Base-by-base conservation (phyloP, 2,797 vertebrate genomes). In the Epinephelus coioides region DNA sequence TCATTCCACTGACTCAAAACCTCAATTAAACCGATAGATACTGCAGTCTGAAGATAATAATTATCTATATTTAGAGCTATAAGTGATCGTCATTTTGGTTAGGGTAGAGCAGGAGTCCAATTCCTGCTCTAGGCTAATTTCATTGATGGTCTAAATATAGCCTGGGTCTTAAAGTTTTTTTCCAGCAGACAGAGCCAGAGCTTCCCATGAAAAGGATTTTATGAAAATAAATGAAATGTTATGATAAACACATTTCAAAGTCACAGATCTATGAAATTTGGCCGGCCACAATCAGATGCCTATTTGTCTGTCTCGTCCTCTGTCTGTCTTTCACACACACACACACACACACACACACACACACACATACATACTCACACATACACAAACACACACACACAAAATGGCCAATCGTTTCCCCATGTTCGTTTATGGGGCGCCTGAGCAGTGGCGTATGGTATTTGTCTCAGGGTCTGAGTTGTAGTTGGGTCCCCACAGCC, bases 81-180 rank as follows among this genome's bases (percentile, higher is more conserved):
- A 88, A 90, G 86, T 82, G 89, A 88, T 91, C 77, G 82, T 90
- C 86, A 92, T 91, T 92, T 91, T 91, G 91, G 91, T 94, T 84
- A 86, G 79, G 78, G 82, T 88, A 73, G 79, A 78, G 75, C 23
- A 3, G 60, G 82, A 85, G 70, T 88, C 84, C 84, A 88, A 86
- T 76, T 91, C 77, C 73, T 55, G 79, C 78, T 90, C 71, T 69
- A 40, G 74, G 81, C 86, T 89, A 87, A 89, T 93, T 92, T 92
- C 79, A 90, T 85, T 86, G 82, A 91, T 84, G 74, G 86, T 88
- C 85, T 92, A 89, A 93, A 93, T 91, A 93, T 92, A 93, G 82
- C 46, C 67, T 83, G 56, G 78, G 78, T 85, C 88, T 88, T 61
- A 81, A 84, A 56, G 51, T 79, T 89, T 90, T 89, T 89, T 88